Conservation (phyloP, 2,888 invertebrate species). For the Helicoverpa assulta region DNA sequence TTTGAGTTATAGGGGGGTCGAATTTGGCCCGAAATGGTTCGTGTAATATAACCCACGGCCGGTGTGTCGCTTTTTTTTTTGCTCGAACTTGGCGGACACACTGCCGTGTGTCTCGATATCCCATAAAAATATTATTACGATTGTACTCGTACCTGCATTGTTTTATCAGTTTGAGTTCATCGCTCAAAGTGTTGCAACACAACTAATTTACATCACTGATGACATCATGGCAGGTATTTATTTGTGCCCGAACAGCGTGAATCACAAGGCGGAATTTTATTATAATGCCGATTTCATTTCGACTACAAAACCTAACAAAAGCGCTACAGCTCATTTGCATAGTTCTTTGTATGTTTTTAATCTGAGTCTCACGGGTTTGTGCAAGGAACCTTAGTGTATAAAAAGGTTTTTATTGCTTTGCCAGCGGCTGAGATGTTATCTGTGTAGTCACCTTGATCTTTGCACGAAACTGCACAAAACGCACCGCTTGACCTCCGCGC, state of each 20-base stretch:
- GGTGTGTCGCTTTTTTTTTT: too few species aligned
- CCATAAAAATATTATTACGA: constrained; percentile 26
- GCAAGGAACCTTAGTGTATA: constrained; percentile 47
- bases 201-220: constrained; percentile 48
- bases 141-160: constrained; percentile 19
- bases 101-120: too few species aligned
- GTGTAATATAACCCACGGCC: too few species aligned
- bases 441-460: constrained; percentile 82
- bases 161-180: constrained; percentile 33
- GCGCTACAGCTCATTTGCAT: constrained; percentile 30
- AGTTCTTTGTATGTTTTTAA: constrained; percentile 29
- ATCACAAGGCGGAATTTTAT: constrained; percentile 46
- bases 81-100: too few species aligned
- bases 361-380: constrained; percentile 33
- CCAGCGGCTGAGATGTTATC: constrained; percentile 67
- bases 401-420: constrained; percentile 58
- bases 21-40: too few species aligned
- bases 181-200: constrained; percentile 50
- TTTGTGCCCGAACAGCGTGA: constrained; percentile 39
- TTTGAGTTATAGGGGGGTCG: too few species aligned
- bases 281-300: constrained; percentile 36
- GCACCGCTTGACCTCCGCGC: constrained; percentile 72
- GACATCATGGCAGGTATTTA: constrained; percentile 53
- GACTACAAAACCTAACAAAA: constrained; percentile 26
- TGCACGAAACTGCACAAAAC: constrained; percentile 69